Conservation (phyloP, 1,140 invertebrate species). For the Aphelinus certus region DNA sequence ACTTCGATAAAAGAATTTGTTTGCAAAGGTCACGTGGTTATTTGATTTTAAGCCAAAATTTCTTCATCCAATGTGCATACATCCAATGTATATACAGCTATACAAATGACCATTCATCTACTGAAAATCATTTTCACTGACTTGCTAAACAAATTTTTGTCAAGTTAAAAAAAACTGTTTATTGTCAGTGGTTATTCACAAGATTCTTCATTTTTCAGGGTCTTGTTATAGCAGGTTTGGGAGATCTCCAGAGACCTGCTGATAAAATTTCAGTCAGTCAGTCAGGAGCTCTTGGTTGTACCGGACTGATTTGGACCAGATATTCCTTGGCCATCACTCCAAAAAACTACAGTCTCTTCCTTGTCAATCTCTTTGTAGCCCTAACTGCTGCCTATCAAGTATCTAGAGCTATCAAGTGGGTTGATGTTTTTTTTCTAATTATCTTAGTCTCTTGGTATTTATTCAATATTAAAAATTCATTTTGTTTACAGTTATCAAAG, state of each 20-base stretch:
- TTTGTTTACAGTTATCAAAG: constrained; percentile 48
- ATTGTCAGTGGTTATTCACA: background rate
- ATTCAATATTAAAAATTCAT: background rate
- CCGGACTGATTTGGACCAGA: constrained; percentile 83
- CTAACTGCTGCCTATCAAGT: constrained; percentile 86
- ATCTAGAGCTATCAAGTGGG: constrained; percentile 71
- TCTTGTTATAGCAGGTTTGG: constrained; percentile 90
- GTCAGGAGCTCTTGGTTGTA: constrained; percentile 79
- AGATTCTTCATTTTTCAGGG: constrained; percentile 70
- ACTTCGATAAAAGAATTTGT: constrained; percentile 18
- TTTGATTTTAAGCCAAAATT: constrained; percentile 11
- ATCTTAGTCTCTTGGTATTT: background rate
- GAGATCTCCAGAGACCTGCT: constrained; percentile 89
- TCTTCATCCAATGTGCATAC: no score
- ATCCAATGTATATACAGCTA: no score
- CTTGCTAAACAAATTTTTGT: background rate
- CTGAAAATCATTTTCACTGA: no score
- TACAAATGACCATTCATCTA: no score
- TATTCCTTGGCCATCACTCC: constrained; percentile 95
- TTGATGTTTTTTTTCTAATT: constrained; percentile 14
- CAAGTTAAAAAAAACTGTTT: background rate
- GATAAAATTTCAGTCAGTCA: constrained; percentile 90
- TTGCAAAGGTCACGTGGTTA: background rate
- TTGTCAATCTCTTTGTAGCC: constrained; percentile 93
- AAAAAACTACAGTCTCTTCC: constrained; percentile 92